Evolutionary conservation across 1,140 invertebrate genomes (phyloP).

Genomic region (Aphaenogaster rudis): DNA sequence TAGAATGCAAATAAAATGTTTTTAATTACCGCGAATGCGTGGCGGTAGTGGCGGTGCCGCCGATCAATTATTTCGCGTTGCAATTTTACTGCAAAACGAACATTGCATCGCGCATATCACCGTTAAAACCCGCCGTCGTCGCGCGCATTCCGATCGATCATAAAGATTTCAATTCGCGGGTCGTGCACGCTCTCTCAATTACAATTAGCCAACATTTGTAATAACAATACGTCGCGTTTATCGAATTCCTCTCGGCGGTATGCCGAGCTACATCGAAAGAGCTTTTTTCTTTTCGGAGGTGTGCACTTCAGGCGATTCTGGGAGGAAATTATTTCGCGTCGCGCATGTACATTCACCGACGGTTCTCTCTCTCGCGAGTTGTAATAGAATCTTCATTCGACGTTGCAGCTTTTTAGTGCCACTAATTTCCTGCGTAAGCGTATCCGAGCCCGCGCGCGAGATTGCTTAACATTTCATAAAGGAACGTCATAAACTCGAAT

Average conservation of each 20-base stretch:
- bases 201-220: conserved; percentile 54
- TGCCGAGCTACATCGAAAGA: neutral
- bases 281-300: neutral
- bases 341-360: neutral
- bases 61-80: conserved; percentile 59
- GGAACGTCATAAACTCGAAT: conserved; percentile 31
- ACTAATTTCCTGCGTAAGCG: conserved; percentile 37
- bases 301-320: conserved; percentile 3
- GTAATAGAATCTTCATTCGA: conserved; percentile 48
- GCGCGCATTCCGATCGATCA: conserved; percentile 43
- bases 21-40: conserved; percentile 57
- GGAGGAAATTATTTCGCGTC: conserved; percentile 45
- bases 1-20: conserved; percentile 60
- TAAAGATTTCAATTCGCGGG: conserved; percentile 54
- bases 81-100: conserved; percentile 48
- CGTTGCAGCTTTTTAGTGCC: conserved; percentile 33
- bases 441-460: neutral
- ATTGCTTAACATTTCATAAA: conserved; percentile 51
- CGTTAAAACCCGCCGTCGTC: conserved; percentile 23
- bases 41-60: neutral
- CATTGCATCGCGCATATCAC: conserved; percentile 41
- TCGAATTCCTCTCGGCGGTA: conserved; percentile 42
- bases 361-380: neutral
- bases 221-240: conserved; percentile 51
- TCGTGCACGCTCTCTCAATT: conserved; percentile 30